Evolutionary conservation across 2,888 invertebrate species (phyloP).

Genomic region (Antheraea assamensis): DNA sequence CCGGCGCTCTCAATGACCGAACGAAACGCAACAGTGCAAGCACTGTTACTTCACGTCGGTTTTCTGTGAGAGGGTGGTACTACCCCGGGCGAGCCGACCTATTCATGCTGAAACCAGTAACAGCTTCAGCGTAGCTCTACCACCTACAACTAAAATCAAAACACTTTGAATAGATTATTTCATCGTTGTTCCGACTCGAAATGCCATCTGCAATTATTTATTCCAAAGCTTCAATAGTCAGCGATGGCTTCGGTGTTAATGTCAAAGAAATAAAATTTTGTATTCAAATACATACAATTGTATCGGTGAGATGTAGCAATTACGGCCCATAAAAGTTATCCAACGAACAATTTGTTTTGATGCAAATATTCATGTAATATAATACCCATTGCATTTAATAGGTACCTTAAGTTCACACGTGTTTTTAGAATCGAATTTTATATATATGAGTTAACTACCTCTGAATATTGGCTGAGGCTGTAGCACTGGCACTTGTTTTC

Average conservation of each 20-base stretch:
- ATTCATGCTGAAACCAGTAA: no score
- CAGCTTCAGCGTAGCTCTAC: no score
- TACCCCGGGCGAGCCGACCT: no score
- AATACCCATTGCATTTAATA: conserved; percentile 4
- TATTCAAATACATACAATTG: conserved; percentile 16
- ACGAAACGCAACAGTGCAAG: no score
- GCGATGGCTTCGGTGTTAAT: not conserved
- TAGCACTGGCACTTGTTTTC: no score
- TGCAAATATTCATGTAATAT: conserved; percentile 15
- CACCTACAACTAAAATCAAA: not conserved
- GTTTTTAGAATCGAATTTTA: not conserved
- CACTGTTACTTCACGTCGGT: no score
- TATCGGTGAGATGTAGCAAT: conserved; percentile 18
- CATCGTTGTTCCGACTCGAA: not conserved
- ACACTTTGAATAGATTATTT: not conserved
- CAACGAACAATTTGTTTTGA: conserved; percentile 16
- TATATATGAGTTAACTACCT: no score
- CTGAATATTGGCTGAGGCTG: no score
- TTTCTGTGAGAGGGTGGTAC: no score
- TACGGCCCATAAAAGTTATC: conserved; percentile 20
- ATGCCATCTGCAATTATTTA: not conserved
- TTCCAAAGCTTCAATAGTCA: not conserved
- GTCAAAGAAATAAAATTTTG: conserved; percentile 13
- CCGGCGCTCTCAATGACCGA: no score
- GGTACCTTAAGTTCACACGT: not conserved